A percentile compares a stretch with the other conserved stretches of the same genome.
Conservation (phyloP, 2,888 invertebrate species). For the Mythimna ferrago region DNA sequence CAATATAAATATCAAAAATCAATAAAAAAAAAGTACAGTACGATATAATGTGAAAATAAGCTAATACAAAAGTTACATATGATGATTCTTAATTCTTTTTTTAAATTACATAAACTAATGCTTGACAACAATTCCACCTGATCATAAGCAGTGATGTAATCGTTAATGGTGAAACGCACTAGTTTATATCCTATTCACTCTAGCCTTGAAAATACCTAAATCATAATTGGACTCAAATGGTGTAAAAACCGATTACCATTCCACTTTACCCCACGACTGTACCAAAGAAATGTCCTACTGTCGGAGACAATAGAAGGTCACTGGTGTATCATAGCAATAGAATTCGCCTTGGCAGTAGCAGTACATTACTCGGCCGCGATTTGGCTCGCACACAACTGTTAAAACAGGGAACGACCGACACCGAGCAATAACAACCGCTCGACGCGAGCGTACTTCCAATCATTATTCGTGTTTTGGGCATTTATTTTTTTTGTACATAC, state of each 20-base stretch:
- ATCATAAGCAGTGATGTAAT: too few relatives aligned
- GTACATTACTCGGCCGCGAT: slow-evolving; percentile 78
- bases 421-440: slow-evolving; percentile 66
- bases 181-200: too few relatives aligned
- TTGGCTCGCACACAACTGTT: slow-evolving; percentile 84
- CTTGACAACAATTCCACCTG: too few relatives aligned
- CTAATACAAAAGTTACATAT: too few relatives aligned
- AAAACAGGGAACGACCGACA: slow-evolving; percentile 65
- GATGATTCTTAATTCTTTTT: neutral
- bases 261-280: slow-evolving; percentile 55
- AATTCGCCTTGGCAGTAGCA: slow-evolving; percentile 85
- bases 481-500: slow-evolving; percentile 59
- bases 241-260: slow-evolving; percentile 12
- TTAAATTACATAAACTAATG: too few relatives aligned
- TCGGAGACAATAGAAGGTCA: slow-evolving; percentile 87
- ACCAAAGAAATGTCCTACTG: slow-evolving; percentile 76
- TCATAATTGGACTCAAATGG: too few relatives aligned
- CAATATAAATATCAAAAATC: neutral
- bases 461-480: slow-evolving; percentile 61
- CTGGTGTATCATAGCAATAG: slow-evolving; percentile 84
- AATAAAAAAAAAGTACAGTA: neutral
- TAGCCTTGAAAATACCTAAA: too few relatives aligned
- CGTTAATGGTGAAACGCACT: too few relatives aligned
- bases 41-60: too few relatives aligned
- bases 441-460: slow-evolving; percentile 57